Percentiles rank a stretch among this genome's conserved stretches.
These are phyloP conservation scores for Hoplodrina ambigua DNA, from an alignment of 2,888 invertebrate species.

Conservation along the genomic window DNA sequence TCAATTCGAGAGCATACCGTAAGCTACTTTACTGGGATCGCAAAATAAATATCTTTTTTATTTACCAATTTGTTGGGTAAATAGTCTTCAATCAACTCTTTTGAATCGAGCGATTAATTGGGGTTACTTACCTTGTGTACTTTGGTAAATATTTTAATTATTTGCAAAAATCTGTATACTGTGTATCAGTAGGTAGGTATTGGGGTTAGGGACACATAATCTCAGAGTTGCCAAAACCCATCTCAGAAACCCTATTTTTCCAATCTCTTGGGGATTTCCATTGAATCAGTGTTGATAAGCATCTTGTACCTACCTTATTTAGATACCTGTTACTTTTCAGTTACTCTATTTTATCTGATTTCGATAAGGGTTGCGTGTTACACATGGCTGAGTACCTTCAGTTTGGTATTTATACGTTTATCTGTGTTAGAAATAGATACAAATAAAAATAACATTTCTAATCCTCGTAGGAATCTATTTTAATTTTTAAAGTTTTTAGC, in stretches of 20 bases:
- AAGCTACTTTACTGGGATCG: constrained; percentile 24
- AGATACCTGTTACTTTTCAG: constrained; percentile 63
- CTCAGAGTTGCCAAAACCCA: constrained; percentile 54
- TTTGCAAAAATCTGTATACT: constrained; percentile 31
- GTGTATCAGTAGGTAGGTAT: constrained; percentile 9
- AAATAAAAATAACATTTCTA: no score
- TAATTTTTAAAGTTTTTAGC: no score
- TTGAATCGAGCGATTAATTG: constrained; percentile 41
- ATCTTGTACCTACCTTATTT: constrained; percentile 63
- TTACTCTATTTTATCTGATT: constrained; percentile 49
- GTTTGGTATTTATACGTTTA: background rate
- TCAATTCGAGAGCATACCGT: constrained; percentile 40
- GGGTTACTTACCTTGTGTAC: constrained; percentile 25
- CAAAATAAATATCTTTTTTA: constrained; percentile 47
- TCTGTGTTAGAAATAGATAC: background rate
- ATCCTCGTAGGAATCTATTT: no score
- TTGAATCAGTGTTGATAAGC: constrained; percentile 69
- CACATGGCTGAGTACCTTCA: constrained; percentile 1
- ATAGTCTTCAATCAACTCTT: constrained; percentile 32
- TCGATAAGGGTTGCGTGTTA: constrained; percentile 43
- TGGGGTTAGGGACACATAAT: constrained; percentile 37
- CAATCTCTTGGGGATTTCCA: constrained; percentile 57
- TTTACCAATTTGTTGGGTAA: constrained; percentile 33
- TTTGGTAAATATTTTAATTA: constrained; percentile 46
- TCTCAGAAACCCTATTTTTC: constrained; percentile 58